These are phyloP conservation scores for Argyrosomus regius DNA, from an alignment of 2,797 vertebrate genomes.

Conservation along the genomic window DNA sequence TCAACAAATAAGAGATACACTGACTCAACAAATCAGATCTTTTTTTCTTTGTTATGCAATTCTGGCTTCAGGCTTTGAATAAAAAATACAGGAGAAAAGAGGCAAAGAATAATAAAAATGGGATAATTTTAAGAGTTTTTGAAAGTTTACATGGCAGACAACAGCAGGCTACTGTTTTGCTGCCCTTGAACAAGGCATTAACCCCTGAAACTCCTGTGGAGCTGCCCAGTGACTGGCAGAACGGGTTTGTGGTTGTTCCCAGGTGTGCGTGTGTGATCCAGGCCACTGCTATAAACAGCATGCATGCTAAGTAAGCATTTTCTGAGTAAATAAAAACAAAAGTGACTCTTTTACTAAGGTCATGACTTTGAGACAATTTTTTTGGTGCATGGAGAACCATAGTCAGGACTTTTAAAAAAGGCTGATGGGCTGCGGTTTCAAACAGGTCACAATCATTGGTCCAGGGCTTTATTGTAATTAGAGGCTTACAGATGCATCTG, in stretches of 20 bases:
- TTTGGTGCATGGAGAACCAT: not conserved
- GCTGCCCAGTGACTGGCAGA: constrained; percentile 13
- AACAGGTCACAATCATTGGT: not conserved
- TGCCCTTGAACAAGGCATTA: constrained; percentile 44
- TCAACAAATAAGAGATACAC: constrained; percentile 6
- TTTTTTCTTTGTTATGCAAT: not conserved
- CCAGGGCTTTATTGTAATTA: constrained; percentile 8
- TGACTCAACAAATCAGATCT: not conserved
- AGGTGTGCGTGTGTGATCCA: constrained; percentile 48
- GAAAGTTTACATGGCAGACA: not conserved
- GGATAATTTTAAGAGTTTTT: not conserved
- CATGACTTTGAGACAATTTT: constrained; percentile 29
- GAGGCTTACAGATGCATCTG: not conserved
- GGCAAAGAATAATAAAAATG: not conserved
- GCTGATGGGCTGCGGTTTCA: not conserved
- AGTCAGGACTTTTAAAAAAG: constrained; percentile 11
- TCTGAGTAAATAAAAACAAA: constrained; percentile 31
- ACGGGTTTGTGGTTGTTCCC: constrained; percentile 22
- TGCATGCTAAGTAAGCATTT: constrained; percentile 38
- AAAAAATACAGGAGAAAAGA: not conserved
- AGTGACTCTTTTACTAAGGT: constrained; percentile 5
- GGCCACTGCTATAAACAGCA: constrained; percentile 46
- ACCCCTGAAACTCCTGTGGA: constrained; percentile 17
- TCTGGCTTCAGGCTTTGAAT: not conserved
- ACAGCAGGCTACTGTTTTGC: constrained; percentile 3